Percentiles rank a stretch among this genome's conserved stretches.
These are phyloP conservation scores for Callosobruchus maculatus DNA, from an alignment of 2,888 invertebrate species.

Conservation along the genomic window DNA sequence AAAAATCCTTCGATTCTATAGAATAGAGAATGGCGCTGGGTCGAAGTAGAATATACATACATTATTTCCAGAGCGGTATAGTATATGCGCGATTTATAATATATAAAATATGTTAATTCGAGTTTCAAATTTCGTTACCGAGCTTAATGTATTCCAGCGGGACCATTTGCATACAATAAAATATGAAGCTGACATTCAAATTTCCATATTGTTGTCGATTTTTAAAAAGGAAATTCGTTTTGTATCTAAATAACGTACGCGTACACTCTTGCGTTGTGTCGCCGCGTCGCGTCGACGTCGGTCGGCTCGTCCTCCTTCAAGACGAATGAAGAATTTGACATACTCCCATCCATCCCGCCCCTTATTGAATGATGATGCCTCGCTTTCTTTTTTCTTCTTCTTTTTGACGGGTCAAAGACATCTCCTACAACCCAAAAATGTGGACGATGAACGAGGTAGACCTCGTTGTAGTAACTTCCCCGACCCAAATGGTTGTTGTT, in stretches of 20 bases:
- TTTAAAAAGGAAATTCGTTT: slow-evolving; percentile 29
- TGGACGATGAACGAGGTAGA: too few species aligned
- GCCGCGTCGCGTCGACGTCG: too few species aligned
- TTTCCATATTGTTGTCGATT: slow-evolving; percentile 39
- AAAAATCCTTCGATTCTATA: neutral
- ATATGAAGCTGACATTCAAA: slow-evolving; percentile 44
- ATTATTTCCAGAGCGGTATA: slow-evolving; percentile 21
- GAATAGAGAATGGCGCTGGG: slow-evolving; percentile 7
- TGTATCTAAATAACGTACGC: slow-evolving; percentile 18
- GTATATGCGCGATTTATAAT: slow-evolving; percentile 27
- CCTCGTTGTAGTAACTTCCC: too few species aligned
- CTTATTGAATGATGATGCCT: neutral
- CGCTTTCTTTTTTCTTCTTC: neutral
- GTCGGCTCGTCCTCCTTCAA: neutral
- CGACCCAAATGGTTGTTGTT: too few species aligned
- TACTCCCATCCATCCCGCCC: neutral
- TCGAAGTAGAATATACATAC: slow-evolving; percentile 9
- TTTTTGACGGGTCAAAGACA: neutral
- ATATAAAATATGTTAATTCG: slow-evolving; percentile 43
- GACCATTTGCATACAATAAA: slow-evolving; percentile 44
- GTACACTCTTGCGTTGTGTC: neutral
- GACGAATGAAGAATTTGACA: neutral
- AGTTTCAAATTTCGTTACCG: slow-evolving; percentile 46
- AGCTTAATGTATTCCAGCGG: slow-evolving; percentile 35
- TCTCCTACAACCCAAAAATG: neutral